These are phyloP conservation scores for Taurulus bubalis DNA, from an alignment of 2,113 vertebrate species.

Conservation along the genomic window DNA sequence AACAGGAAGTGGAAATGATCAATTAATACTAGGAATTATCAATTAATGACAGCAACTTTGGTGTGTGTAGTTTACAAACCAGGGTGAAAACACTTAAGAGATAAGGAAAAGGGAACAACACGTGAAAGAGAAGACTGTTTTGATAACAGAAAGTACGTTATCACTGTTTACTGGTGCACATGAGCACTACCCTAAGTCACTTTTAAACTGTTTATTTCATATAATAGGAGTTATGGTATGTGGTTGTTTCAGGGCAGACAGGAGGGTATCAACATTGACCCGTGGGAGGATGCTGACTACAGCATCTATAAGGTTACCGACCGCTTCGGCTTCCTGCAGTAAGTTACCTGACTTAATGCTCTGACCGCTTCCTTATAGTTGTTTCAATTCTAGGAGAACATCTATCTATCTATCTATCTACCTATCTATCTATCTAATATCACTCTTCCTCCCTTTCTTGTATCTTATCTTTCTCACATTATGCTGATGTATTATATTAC, in stretches of 20 bases:
- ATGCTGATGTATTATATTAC: not conserved
- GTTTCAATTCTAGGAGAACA: not conserved
- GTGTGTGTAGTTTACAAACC: not conserved
- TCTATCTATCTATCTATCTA: too few species aligned
- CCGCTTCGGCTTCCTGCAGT: constrained; percentile 92
- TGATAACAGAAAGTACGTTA: not conserved
- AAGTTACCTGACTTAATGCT: constrained; percentile 71
- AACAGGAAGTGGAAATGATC: not conserved
- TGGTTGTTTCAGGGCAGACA: constrained; percentile 85
- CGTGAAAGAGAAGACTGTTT: not conserved
- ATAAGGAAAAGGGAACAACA: not conserved
- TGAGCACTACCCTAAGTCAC: not conserved
- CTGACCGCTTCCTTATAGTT: not conserved
- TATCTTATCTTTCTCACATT: not conserved
- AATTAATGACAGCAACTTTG: constrained; percentile 2
- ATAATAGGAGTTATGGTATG: constrained; percentile 9
- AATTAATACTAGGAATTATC: not conserved
- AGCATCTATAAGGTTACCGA: constrained; percentile 89
- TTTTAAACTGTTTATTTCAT: not conserved
- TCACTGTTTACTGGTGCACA: not conserved
- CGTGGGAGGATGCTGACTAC: constrained; percentile 91
- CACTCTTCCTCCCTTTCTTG: not conserved
- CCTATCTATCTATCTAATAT: not conserved
- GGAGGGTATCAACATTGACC: constrained; percentile 86
- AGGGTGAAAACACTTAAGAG: not conserved